Percentiles rank a stretch among this genome's conserved stretches.
Conservation (phyloP, 2,113 vertebrate species). For the Nyctibius bracteatus region DNA sequence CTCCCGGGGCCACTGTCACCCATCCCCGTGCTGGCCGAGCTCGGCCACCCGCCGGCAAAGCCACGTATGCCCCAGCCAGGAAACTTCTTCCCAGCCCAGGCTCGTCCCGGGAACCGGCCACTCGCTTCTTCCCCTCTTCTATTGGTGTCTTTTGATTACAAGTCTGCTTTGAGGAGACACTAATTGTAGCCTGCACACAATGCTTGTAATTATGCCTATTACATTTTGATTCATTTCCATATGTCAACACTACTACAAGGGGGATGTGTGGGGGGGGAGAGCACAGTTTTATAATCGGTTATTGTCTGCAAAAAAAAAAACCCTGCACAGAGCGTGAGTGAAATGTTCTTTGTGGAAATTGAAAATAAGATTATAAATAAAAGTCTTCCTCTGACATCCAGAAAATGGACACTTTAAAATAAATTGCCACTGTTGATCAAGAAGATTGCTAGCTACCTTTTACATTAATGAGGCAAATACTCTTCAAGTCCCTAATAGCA, state of each 20-base stretch:
- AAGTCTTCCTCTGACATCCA: slow-evolving; percentile 79
- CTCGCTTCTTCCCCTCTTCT: slow-evolving; percentile 63
- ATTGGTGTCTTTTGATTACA: slow-evolving; percentile 80
- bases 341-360: slow-evolving; percentile 82
- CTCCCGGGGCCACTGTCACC: not conserved
- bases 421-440: slow-evolving; percentile 78
- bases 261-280: slow-evolving; percentile 33
- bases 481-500: slow-evolving; percentile 75
- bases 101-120: not conserved
- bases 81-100: slow-evolving; percentile 5
- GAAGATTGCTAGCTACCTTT: slow-evolving; percentile 77
- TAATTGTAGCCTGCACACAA: slow-evolving; percentile 83
- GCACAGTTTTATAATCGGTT: slow-evolving; percentile 73
- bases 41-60: rapidly evolving
- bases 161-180: slow-evolving; percentile 80
- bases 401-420: slow-evolving; percentile 84
- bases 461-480: slow-evolving; percentile 77
- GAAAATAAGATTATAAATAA: slow-evolving; percentile 85
- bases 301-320: slow-evolving; percentile 72
- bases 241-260: slow-evolving; percentile 78
- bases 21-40: rapidly evolving
- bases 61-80: too few relatives aligned
- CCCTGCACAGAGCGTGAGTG: slow-evolving; percentile 67
- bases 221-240: slow-evolving; percentile 85
- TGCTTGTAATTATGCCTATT: slow-evolving; percentile 84